Conservation (phyloP, 2,113 vertebrate genomes). For the Lagopus leucura region DNA sequence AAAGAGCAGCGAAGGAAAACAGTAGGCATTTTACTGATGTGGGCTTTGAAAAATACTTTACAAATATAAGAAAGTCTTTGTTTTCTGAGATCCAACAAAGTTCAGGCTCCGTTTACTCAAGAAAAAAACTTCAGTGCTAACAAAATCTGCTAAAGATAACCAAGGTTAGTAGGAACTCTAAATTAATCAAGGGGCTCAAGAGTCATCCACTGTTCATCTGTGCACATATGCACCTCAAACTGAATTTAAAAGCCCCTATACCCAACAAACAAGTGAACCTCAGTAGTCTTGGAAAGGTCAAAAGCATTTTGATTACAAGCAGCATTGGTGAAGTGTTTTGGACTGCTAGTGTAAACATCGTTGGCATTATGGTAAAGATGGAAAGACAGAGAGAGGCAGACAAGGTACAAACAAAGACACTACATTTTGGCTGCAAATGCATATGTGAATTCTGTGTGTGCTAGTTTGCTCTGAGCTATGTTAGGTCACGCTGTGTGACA, state of each 20-base stretch:
- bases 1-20: not conserved
- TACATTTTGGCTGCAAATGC: not conserved
- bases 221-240: not conserved
- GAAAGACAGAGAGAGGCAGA: constrained; percentile 10
- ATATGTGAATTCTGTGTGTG: constrained; percentile 31
- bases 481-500: constrained; percentile 31
- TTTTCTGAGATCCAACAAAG: not conserved
- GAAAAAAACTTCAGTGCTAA: not conserved
- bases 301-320: not conserved
- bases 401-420: constrained; percentile 36
- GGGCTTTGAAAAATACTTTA: constrained; percentile 21
- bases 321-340: not conserved
- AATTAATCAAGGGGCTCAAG: not conserved
- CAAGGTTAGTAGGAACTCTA: not conserved
- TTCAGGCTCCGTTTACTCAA: not conserved
- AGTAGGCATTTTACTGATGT: not conserved
- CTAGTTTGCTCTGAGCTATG: constrained; percentile 49
- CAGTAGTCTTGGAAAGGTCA: not conserved
- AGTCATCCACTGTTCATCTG: not conserved
- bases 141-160: not conserved
- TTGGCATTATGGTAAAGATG: not conserved
- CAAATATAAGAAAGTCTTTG: not conserved
- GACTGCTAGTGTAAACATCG: not conserved
- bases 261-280: not conserved
- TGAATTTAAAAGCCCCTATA: constrained; percentile 1